Percentiles rank a stretch among this genome's conserved stretches.
These are phyloP conservation scores for Hypsibius dujardini DNA, from an alignment of 1,140 invertebrate species.

Conservation along the genomic window DNA sequence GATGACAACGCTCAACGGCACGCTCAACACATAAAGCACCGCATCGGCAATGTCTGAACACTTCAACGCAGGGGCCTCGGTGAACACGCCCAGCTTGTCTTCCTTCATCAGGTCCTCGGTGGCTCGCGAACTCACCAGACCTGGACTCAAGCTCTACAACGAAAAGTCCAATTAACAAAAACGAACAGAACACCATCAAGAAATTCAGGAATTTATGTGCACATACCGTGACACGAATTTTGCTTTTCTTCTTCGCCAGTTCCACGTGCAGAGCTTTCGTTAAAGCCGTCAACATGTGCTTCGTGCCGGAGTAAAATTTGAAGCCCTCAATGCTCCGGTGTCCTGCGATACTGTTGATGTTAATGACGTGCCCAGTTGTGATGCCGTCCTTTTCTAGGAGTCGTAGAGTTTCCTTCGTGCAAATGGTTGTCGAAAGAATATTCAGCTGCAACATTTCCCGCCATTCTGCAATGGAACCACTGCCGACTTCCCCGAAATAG, in stretches of 20 bases:
- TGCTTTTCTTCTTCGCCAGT: neutral
- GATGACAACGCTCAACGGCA: neutral
- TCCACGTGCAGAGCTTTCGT: neutral
- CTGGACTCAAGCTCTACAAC: neutral
- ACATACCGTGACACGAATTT: neutral
- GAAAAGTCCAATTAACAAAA: neutral
- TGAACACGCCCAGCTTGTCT: neutral
- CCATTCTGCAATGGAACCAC: neutral
- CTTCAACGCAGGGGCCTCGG: neutral
- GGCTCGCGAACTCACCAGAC: neutral
- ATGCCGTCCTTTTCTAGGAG: too few species aligned
- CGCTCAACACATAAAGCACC: neutral
- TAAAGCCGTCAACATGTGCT: neutral
- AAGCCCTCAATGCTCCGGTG: constrained; percentile 25
- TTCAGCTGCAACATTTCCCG: neutral
- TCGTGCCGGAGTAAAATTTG: neutral
- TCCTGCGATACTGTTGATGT: too few species aligned
- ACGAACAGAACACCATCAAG: neutral
- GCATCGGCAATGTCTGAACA: neutral
- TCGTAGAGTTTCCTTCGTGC: too few species aligned
- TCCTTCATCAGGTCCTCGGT: neutral
- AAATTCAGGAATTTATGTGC: too few species aligned
- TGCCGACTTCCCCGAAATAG: neutral
- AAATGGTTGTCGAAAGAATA: too few species aligned
- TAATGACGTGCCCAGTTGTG: too few species aligned